Conservation (phyloP, 2,888 invertebrate species). For the Hydriomena furcata region DNA sequence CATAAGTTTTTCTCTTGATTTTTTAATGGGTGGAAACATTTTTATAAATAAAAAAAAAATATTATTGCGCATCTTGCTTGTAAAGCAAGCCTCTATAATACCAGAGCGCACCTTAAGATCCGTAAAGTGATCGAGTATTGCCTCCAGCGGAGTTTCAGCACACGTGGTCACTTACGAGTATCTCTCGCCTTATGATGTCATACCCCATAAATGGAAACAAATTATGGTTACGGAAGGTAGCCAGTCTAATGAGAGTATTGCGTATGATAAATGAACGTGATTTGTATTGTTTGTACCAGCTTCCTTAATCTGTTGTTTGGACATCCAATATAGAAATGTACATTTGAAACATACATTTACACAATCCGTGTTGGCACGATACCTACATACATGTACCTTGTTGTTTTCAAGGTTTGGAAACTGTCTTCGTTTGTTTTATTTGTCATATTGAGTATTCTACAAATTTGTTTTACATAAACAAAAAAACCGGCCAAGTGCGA, state of each 20-base stretch:
- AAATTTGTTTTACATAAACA: too few relatives aligned
- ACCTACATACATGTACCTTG: neutral
- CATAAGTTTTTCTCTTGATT: too few relatives aligned
- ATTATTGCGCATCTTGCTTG: too few relatives aligned
- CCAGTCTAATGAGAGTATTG: conserved; percentile 41
- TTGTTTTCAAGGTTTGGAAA: neutral
- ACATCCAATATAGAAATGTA: neutral
- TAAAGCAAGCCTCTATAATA: too few relatives aligned
- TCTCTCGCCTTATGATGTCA: conserved; percentile 46
- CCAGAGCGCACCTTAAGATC: neutral
- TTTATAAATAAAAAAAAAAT: too few relatives aligned
- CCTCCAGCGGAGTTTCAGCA: conserved; percentile 34
- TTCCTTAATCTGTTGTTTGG: conserved; percentile 24
- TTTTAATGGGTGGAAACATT: too few relatives aligned
- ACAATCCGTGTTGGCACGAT: conserved; percentile 1
- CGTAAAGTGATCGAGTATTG: conserved; percentile 27
- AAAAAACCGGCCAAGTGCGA: too few relatives aligned
- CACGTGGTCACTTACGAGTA: conserved; percentile 30
- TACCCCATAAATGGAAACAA: conserved; percentile 40
- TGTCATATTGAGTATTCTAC: too few relatives aligned
- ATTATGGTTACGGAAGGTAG: conserved; percentile 43
- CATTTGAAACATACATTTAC: conserved; percentile 8
- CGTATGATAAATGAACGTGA: conserved; percentile 35
- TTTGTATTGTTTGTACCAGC: conserved; percentile 28
- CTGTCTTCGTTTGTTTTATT: neutral